These are phyloP conservation scores for Fistularia commersonii DNA, from an alignment of 2,797 vertebrate species.

Conservation along the genomic window DNA sequence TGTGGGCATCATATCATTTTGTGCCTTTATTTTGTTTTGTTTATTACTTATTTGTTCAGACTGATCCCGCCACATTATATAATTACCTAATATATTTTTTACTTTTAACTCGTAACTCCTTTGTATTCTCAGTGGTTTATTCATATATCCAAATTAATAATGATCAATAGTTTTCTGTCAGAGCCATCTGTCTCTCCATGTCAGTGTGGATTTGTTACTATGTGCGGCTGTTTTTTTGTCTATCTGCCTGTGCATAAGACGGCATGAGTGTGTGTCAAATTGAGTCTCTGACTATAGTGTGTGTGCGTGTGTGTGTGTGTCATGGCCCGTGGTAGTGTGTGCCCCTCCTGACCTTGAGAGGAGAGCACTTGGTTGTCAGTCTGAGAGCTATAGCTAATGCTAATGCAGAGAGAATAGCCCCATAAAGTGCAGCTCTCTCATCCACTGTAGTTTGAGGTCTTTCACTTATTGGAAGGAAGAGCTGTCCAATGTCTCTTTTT, in stretches of 20 bases:
- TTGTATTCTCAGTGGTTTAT: too few species aligned
- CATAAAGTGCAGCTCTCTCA: conserved; percentile 61
- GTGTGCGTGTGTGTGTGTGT: conserved; percentile 23
- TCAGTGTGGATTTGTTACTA: not conserved
- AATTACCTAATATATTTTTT: too few species aligned
- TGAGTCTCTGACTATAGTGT: not conserved
- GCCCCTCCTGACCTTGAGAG: conserved; percentile 74
- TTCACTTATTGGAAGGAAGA: conserved; percentile 56
- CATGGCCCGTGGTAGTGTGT: conserved; percentile 62
- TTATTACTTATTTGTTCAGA: too few species aligned
- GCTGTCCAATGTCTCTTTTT: conserved; percentile 53
- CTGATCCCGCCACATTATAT: too few species aligned
- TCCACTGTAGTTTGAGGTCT: conserved; percentile 64
- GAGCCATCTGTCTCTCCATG: too few species aligned
- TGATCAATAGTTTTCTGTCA: too few species aligned
- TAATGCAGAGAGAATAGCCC: conserved; percentile 68
- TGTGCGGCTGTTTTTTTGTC: not conserved
- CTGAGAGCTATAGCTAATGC: conserved; percentile 70
- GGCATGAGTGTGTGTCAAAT: not conserved
- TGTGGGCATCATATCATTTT: too few species aligned
- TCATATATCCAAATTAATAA: too few species aligned
- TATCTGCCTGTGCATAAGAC: too few species aligned
- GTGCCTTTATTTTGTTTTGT: too few species aligned
- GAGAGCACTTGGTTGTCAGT: conserved; percentile 59
- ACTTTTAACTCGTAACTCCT: too few species aligned